Evolutionary conservation across 2,888 invertebrate species (phyloP), one percentile per base, ranked within the genome.

Genomic region (Amphipoea oculea): DNA sequence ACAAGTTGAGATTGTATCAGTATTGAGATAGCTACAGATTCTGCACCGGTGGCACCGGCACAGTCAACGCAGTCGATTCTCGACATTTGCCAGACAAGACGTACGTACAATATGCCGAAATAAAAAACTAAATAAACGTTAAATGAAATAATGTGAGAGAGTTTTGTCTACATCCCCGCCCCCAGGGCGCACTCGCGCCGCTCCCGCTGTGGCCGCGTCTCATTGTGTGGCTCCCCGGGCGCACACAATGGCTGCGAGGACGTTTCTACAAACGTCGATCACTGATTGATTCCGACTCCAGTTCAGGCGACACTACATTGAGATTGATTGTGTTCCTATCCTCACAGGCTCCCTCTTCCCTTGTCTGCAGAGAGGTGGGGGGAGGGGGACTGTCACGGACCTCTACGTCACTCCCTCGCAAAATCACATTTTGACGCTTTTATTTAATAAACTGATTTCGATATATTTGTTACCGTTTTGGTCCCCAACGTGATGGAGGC

Each of bases 271-370:
- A 87, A 85, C 79, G 84, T 81, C 86, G 78, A 84, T 81, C 83
- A 80, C 89, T 91, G 93, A 93, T 93, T 92, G 92, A 93, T 93
- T 90, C 86, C 86, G 88, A 80, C 86, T 88, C 40, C 80, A 76
- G 73, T 76, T 76, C 89, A 78, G 89, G 82, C 85, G 88, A 89
- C 88, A 88, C 85, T 88, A 89, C 88, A 90, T 86, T 86, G 90
- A 90, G 90, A 92, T 92, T 90, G 91, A 92, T 92, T 87, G 89
- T 83, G 84, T 78, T 82, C 57, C 80, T 69, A n/a, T 65, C 78
- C 67, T 73, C 48, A 51, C 67, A 78, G 78, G 65, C 79, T 72
- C 74, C 67, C 54, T 36, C 67, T 62, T 9, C 29, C 67, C 4
- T 45, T 6, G 4, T 20, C 20, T 36, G 36, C 23, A 36, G n/a